A percentile compares a stretch with the other conserved stretches of the same genome.
phyloP scores from a whole-genome alignment of 1,140 invertebrate species.

The Dreissena rostriformis region DNA sequence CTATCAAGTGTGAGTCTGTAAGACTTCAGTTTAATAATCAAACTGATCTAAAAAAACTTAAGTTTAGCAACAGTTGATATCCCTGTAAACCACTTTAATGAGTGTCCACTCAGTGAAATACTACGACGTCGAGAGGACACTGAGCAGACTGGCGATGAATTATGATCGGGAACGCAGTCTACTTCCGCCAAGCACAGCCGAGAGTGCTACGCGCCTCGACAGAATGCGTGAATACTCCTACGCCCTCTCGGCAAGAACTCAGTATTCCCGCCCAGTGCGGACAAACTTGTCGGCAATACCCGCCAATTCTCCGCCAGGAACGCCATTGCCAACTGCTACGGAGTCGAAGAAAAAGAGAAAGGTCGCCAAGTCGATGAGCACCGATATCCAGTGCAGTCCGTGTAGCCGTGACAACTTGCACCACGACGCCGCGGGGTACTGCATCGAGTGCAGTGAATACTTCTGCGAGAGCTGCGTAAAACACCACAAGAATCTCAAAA shows the following conservation, averaged over 20 bases:
- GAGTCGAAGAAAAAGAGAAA: not conserved
- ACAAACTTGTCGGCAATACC: not conserved
- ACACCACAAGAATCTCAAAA: conserved; percentile 52
- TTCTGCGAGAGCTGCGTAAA: conserved; percentile 48
- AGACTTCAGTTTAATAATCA: too few relatives aligned
- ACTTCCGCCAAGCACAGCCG: not conserved
- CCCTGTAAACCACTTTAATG: conserved; percentile 49
- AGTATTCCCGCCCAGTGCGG: not conserved
- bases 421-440: conserved; percentile 48
- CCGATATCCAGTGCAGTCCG: conserved; percentile 44
- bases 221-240: conserved; percentile 31
- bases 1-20: too few relatives aligned
- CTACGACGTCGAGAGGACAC: conserved; percentile 29
- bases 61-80: too few relatives aligned
- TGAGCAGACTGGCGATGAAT: conserved; percentile 26
- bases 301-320: not conserved
- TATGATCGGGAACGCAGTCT: not conserved
- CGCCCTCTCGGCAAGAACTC: conserved; percentile 16
- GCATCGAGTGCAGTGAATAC: conserved; percentile 46
- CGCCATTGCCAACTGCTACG: not conserved
- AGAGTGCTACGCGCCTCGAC: conserved; percentile 8
- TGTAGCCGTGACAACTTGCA: conserved; percentile 36
- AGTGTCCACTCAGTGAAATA: conserved; percentile 52
- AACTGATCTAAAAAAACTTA: too few relatives aligned
- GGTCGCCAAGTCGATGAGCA: conserved; percentile 39